Base-by-base conservation (phyloP, 1,140 invertebrate genomes). In the Armadillidium nasatum region DNA sequence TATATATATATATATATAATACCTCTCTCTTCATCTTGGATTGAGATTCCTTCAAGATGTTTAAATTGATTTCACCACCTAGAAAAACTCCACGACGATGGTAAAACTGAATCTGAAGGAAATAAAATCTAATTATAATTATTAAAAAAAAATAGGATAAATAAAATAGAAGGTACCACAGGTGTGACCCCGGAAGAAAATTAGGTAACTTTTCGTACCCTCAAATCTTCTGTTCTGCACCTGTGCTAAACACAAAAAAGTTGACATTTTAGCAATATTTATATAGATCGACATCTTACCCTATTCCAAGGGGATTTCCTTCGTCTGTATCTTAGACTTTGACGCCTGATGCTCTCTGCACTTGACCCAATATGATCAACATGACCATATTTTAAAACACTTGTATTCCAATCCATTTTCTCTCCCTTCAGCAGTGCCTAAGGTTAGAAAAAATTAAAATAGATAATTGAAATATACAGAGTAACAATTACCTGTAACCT, bases 351-450 rank as follows among this genome's bases (percentile, higher is more conserved):
- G 43, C 88, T 83, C 0, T 89, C 89, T 76, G 91, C 91, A 60
- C 79, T 89, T 22, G 88, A 90, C 0, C 93, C 93, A 77, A 95
- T 95, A 0, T 91, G 93, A 86, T 95, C 90, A 3, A 60, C 50
- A 0, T 86, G 84, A 0, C 85, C 92, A 77, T 89, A 92, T 79
- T 90, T 88, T 10, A 91, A 86, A 0, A 93, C 93, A 74, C 92
- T 84, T 2, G 90, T 90, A 83, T 94, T 95, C 93, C 93, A 95
- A 79, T 95, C 92, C 79, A 91, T 91, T 83, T 91, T 90, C 0
- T 72, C 74, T 54, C 78, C 71, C 44, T 80, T 75, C 19, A 46
- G 10, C n/a, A 54, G 73, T 71, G 77, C 19, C 76, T 76, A 44
- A 13, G 10, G n/a, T n/a, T 15, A 0, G 3, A 10, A 13, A 15